Evolutionary conservation across 2,113 vertebrate species (phyloP), one percentile per base, ranked within the genome.

Genomic region (Muntiacus reevesi): DNA sequence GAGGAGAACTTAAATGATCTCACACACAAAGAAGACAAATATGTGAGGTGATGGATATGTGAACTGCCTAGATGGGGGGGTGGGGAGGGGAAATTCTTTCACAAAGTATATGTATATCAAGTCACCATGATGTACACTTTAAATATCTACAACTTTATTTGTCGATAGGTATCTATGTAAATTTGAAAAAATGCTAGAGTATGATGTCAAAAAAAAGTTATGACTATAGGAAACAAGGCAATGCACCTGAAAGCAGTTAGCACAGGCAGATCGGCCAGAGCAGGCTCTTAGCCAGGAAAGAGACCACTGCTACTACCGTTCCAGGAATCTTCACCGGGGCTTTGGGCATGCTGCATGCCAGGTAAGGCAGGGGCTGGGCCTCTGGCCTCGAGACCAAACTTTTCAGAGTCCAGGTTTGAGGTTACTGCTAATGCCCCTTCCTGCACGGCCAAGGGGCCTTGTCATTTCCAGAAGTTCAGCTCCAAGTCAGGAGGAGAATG

Each of bases 271-370:
- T 21, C 8, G 21, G 30, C 21, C 9, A 23, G 0, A 5, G 16
- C 0, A 4, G 52, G 71, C 40, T 93, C 47, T 30, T 21, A 9
- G 3, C 11, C 7, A 40, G n/a, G 28, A 55, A 28, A 52, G 12
- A 2, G 12, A 13, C 12, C 5, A 1, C 19, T 1, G 14, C 16
- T 14, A 0, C 30, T 7, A 1, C 2, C 6, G 12, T 15, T n/a
- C 62, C 36, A 0, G 33, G 52, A 8, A 14, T 62, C 47, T 33
- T 27, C 43, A 16, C 21, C 21, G 59, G 54, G 59, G 11, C n/a
- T 57, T 27, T 0, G 0, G 87, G 74, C 25, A 9, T 11, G 47
- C 60, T 1, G 30, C 17, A 59, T 3, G 33, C 54, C 85, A 25
- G 3, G 28, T 60, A 54, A 30, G 23, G 45, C 60, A 85, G 57